Evolutionary conservation across 2,113 vertebrate genomes (phyloP), one percentile per base, ranked within the genome.

Genomic region (Ceyx cyanopectus): DNA sequence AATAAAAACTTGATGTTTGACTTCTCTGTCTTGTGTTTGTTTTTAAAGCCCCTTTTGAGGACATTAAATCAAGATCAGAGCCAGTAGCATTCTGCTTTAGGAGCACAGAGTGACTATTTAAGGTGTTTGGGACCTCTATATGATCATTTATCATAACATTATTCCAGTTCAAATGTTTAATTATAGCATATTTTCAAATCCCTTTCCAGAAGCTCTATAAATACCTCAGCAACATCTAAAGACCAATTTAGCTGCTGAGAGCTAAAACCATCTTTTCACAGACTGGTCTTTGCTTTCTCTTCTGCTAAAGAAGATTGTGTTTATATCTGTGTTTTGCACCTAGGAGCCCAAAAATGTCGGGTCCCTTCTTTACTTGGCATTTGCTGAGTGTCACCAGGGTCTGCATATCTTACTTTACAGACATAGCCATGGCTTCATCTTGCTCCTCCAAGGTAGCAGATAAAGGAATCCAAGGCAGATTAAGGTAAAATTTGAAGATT

Each of bases 91-190:
- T 43, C 88, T 92, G 50, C 2, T 94, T 96, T 94, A 95, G 80
- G 65, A 94, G 37, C 68, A 87, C 70, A 37, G 48, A 53, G 92
- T 81, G 89, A 88, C 91, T 95, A 62, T 83, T 87, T 57, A 90
- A 94, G 77, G 90, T 94, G 90, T 89, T 92, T 67, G 80, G 60
- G 78, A 95, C 83, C 88, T 95, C 92, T 63, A n/a, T 62, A 65
- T 63, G 89, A 87, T 85, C 92, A 23, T 87, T 93, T 87, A 94
- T 97, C 95, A 92, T 77, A 95, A 95, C 83, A 87, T 97, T 91
- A 93, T 96, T 88, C 84, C 88, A 80, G 85, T 73, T 88, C 89
- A 75, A 81, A 78, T 79, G 76, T 58, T 92, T 96, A 96, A 95
- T 95, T 92, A 88, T 8, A 84, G 79, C 73, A 32, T 91, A 77